Conservation (phyloP, 1,140 invertebrate species). For the Cardiocondyla obscurior region DNA sequence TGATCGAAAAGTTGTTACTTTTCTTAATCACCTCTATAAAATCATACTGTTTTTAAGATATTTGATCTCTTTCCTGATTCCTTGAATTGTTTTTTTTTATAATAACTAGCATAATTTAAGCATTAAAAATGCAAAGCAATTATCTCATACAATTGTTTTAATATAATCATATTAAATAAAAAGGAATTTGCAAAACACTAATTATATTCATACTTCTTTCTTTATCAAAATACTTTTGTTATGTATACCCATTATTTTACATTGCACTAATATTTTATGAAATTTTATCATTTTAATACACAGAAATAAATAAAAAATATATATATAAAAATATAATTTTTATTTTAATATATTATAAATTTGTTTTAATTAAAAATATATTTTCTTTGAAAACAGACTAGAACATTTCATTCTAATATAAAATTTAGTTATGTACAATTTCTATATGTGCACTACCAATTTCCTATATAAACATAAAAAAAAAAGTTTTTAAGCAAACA, state of each 20-base stretch:
- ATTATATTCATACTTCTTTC: neutral
- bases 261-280: slow-evolving; percentile 1
- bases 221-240: slow-evolving; percentile 14
- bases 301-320: slow-evolving; percentile 16
- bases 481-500: no score
- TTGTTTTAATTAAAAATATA: slow-evolving; percentile 15
- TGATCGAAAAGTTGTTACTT: slow-evolving; percentile 46
- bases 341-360: slow-evolving; percentile 6
- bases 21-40: neutral
- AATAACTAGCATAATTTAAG: neutral
- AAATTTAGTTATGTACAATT: slow-evolving; percentile 15
- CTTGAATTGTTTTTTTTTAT: neutral
- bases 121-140: neutral
- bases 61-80: neutral
- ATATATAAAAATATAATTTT: slow-evolving; percentile 19
- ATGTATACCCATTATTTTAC: neutral
- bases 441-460: neutral
- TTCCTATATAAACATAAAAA: neutral
- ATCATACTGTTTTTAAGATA: neutral
- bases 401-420: slow-evolving; percentile 6
- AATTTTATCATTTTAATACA: neutral
- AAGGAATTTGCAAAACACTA: neutral
- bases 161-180: slow-evolving; percentile 6
- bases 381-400: slow-evolving; percentile 13
- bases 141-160: neutral